Evolutionary conservation across 2,797 vertebrate species (phyloP).

Genomic region (Remorina albescens): DNA sequence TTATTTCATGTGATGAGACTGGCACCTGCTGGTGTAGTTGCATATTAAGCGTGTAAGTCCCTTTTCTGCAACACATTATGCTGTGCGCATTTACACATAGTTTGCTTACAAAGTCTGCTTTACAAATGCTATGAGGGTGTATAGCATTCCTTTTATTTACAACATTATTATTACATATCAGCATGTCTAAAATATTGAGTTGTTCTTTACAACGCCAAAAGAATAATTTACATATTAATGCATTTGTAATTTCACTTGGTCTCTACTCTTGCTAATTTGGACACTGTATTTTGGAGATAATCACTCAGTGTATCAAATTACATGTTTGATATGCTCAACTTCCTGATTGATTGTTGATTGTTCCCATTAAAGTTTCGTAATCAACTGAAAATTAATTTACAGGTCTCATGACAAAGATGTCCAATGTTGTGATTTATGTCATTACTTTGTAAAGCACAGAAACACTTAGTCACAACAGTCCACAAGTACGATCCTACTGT

Average conservation of each 20-base stretch:
- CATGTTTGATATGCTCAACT: not conserved
- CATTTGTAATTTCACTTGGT: not conserved
- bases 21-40: constrained; percentile 85
- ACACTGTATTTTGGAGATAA: not conserved
- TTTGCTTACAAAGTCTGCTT: not conserved
- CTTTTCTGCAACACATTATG: not conserved
- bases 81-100: not conserved
- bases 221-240: not conserved
- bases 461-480: too few relatives aligned
- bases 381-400: too few relatives aligned
- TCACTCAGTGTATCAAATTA: too few relatives aligned
- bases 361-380: too few relatives aligned
- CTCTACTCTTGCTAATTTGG: not conserved
- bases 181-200: not conserved
- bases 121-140: not conserved
- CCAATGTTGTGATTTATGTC: too few relatives aligned
- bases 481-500: too few relatives aligned
- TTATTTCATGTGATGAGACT: constrained; percentile 77
- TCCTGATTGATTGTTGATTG: too few relatives aligned
- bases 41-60: not conserved
- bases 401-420: too few relatives aligned
- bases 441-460: too few relatives aligned
- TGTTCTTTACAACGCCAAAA: not conserved
- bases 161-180: not conserved
- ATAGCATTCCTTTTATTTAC: not conserved